A percentile compares a stretch with the other conserved stretches of the same genome.
Conservation (phyloP, 2,113 vertebrate genomes). For the Zapornia atra region DNA sequence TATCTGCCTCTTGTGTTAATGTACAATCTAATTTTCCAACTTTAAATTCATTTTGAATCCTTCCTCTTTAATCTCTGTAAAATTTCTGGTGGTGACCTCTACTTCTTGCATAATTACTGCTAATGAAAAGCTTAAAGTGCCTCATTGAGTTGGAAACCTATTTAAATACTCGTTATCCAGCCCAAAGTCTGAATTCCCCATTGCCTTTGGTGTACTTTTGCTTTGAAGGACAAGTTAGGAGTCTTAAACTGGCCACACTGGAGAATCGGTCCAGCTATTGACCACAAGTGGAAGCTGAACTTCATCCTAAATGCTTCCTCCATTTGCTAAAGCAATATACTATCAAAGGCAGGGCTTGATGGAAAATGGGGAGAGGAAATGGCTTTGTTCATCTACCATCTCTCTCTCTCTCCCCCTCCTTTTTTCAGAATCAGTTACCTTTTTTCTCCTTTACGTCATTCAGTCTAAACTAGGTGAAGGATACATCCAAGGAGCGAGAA, state of each 20-base stretch:
- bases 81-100: not conserved
- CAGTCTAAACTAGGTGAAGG: not conserved
- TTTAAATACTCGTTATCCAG: not conserved
- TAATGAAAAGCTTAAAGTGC: not conserved
- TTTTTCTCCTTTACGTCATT: not conserved
- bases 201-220: not conserved
- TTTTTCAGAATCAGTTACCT: fast-evolving
- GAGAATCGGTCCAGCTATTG: not conserved
- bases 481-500: not conserved
- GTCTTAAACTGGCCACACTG: not conserved
- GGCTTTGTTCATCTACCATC: not conserved
- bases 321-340: not conserved
- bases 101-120: not conserved
- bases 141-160: not conserved
- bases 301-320: not conserved
- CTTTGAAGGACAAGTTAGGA: not conserved
- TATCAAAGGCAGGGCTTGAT: not conserved
- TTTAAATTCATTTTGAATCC: not conserved
- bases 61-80: not conserved
- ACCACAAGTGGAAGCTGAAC: not conserved
- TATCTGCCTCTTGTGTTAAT: not conserved
- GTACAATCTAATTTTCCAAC: not conserved
- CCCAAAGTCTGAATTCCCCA: not conserved
- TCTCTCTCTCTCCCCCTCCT: not conserved
- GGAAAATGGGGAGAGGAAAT: not conserved